A percentile compares a stretch with the other conserved stretches of the same genome.
phyloP scores from a whole-genome alignment of 2,797 vertebrate species.

The Toxotes lorentzi region DNA sequence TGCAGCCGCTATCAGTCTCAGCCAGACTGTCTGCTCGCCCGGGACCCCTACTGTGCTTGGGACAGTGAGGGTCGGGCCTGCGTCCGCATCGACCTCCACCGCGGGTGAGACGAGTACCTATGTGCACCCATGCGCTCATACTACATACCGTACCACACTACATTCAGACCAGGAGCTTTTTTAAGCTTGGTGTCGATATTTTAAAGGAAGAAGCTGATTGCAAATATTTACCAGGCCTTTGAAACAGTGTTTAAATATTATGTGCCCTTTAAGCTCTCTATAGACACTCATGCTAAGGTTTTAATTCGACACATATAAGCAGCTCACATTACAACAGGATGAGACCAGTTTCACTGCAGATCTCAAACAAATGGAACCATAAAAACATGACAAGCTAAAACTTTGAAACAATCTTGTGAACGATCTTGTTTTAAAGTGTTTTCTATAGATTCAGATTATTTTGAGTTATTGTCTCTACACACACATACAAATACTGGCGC shows the following conservation, averaged over 20 bases:
- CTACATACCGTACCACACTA: background rate
- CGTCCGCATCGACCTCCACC: slow-evolving; percentile 87
- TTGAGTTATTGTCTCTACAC: background rate
- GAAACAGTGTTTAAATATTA: slow-evolving; percentile 1
- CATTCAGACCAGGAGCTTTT: background rate
- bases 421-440: background rate
- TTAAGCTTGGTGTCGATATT: background rate
- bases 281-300: slow-evolving; percentile 5
- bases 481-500: background rate
- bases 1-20: slow-evolving; percentile 89
- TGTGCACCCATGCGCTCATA: background rate
- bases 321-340: background rate
- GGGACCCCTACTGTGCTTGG: slow-evolving; percentile 90
- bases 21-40: slow-evolving; percentile 87
- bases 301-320: background rate
- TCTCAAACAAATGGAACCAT: slow-evolving; percentile 7
- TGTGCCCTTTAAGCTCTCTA: background rate
- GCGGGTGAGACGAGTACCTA: slow-evolving; percentile 75
- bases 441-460: background rate
- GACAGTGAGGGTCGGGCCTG: slow-evolving; percentile 87
- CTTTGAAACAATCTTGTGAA: background rate
- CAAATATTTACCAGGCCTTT: background rate
- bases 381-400: background rate
- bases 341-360: slow-evolving; percentile 6
- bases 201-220: background rate